These are phyloP conservation scores for Elysia crispata DNA, from an alignment of 2,888 invertebrate genomes.

Conservation along the genomic window DNA sequence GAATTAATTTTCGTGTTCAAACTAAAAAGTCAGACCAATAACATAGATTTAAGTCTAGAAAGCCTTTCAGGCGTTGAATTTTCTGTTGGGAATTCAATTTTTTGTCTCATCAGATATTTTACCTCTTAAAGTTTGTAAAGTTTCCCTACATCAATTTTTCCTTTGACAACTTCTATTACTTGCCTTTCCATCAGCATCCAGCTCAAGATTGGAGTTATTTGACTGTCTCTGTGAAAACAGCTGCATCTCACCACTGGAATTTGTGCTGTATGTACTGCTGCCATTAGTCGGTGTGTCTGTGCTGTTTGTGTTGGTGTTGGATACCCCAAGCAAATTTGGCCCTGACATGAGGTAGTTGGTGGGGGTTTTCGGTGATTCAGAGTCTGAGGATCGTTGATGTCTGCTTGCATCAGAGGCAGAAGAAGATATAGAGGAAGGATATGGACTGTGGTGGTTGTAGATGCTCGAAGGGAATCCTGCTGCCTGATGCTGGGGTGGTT, in stretches of 20 bases:
- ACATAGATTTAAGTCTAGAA: no score
- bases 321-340: conserved; percentile 30
- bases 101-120: no score
- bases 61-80: no score
- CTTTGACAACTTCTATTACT: neutral
- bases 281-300: conserved; percentile 51
- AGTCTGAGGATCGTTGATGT: conserved; percentile 28
- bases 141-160: neutral
- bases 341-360: conserved; percentile 44
- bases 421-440: conserved; percentile 34
- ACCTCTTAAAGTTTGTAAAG: no score
- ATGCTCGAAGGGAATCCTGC: conserved; percentile 15
- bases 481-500: conserved; percentile 18
- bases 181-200: conserved; percentile 82
- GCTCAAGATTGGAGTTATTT: conserved; percentile 73
- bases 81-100: no score
- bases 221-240: conserved; percentile 58
- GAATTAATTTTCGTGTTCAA: no score
- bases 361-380: conserved; percentile 49
- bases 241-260: conserved; percentile 69
- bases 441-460: conserved; percentile 45
- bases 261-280: conserved; percentile 68
- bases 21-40: no score
- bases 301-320: conserved; percentile 50
- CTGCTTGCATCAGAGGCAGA: conserved; percentile 49